These are phyloP conservation scores for Marmota flaviventris DNA, from an alignment of 2,113 vertebrate genomes.

Conservation along the genomic window DNA sequence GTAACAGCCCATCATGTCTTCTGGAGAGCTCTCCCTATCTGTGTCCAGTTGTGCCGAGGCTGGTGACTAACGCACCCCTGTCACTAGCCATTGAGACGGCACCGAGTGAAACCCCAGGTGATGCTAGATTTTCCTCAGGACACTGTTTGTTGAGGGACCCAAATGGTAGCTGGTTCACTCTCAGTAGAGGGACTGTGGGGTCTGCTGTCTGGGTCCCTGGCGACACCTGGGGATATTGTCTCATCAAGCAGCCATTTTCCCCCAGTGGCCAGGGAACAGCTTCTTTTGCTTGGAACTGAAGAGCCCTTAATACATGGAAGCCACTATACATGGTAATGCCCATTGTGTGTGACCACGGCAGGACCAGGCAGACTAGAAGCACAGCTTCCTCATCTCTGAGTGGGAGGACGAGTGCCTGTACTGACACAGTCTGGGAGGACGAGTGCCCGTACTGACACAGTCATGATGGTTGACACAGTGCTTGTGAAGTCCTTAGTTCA, in stretches of 20 bases:
- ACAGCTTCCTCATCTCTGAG: background rate
- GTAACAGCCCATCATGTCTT: background rate
- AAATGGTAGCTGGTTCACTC: background rate
- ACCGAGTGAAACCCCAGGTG: background rate
- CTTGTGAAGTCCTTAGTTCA: background rate
- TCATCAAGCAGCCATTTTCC: background rate
- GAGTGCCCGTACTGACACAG: too few relatives aligned
- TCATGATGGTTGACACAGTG: background rate
- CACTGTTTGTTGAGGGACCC: background rate
- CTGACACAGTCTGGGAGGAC: too few relatives aligned
- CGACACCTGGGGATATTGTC: background rate
- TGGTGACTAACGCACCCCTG: background rate
- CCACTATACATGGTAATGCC: fast-evolving
- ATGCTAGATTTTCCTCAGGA: background rate
- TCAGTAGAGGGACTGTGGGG: background rate
- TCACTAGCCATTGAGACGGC: background rate
- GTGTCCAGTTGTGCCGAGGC: background rate
- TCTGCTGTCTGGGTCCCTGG: background rate
- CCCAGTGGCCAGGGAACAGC: background rate
- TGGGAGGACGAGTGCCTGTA: too few relatives aligned
- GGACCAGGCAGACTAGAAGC: background rate
- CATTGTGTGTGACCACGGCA: background rate
- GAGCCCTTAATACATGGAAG: background rate
- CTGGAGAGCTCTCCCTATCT: background rate
- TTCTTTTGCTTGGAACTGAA: background rate